Conservation (phyloP, 2,113 vertebrate genomes). For the Brachyhypopomus gauderio region DNA sequence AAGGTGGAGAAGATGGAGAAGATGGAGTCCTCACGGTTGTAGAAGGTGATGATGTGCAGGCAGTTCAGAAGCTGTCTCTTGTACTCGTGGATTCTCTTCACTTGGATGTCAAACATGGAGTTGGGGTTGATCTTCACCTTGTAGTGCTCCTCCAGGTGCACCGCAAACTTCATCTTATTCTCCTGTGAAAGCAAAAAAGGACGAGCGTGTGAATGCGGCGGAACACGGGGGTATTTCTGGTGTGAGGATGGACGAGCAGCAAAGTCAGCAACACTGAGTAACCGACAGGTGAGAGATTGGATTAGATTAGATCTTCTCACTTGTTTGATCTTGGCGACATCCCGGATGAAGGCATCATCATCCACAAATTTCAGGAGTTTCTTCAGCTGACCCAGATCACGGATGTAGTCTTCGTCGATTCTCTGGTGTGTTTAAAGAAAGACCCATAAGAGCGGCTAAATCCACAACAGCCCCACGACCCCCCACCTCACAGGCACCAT, state of each 20-base stretch:
- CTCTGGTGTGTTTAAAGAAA: constrained; percentile 65
- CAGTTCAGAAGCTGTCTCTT: constrained; percentile 92
- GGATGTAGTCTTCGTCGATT: constrained; percentile 88
- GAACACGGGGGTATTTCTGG: background rate
- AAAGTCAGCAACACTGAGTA: background rate
- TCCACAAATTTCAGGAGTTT: constrained; percentile 79
- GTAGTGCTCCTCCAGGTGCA: constrained; percentile 84
- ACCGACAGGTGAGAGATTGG: background rate
- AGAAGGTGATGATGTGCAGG: constrained; percentile 87
- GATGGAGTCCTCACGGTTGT: constrained; percentile 80
- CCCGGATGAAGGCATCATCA: constrained; percentile 86
- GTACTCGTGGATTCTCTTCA: constrained; percentile 92
- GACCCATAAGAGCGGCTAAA: background rate
- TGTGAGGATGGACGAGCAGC: background rate
- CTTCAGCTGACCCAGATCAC: constrained; percentile 83
- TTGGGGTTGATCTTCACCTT: constrained; percentile 90
- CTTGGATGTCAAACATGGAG: constrained; percentile 92
- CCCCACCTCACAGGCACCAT: background rate
- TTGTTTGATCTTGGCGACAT: constrained; percentile 91
- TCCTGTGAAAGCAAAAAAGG: constrained; percentile 71
- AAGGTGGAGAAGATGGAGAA: no score
- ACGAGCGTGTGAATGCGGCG: background rate
- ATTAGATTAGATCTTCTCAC: constrained; percentile 60
- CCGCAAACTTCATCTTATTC: constrained; percentile 89
- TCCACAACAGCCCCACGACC: background rate